A percentile compares a stretch with the other conserved stretches of the same genome.
These are phyloP conservation scores for Propithecus perrieri DNA, from an alignment of 2,797 vertebrate genomes.

Conservation along the genomic window DNA sequence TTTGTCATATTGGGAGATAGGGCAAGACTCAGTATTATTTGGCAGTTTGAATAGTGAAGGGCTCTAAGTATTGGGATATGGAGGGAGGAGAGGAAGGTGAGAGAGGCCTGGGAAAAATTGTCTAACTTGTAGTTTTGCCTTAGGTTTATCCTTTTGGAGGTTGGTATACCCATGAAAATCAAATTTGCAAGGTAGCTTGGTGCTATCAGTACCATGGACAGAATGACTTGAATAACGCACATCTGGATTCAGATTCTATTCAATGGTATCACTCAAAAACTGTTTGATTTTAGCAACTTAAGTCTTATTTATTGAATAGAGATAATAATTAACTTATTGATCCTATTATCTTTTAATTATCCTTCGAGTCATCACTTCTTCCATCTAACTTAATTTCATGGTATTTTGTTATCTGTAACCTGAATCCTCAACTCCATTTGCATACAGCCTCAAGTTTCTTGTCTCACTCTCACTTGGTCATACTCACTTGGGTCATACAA, in stretches of 20 bases:
- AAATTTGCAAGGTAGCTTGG: background rate
- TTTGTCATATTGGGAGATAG: background rate
- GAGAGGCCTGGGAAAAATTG: background rate
- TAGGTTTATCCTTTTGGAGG: background rate
- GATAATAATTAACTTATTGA: constrained; percentile 7
- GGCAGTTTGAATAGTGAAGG: background rate
- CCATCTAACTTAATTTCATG: constrained; percentile 19
- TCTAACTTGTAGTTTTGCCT: background rate
- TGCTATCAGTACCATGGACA: background rate
- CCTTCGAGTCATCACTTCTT: background rate
- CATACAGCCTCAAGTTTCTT: constrained; percentile 9
- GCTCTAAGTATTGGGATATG: background rate
- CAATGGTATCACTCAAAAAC: background rate
- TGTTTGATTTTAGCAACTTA: background rate
- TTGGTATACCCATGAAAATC: background rate
- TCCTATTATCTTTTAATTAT: constrained; percentile 1
- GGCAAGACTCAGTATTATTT: background rate
- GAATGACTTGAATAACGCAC: background rate
- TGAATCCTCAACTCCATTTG: background rate
- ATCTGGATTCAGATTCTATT: constrained; percentile 31
- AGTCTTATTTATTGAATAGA: constrained; percentile 28
- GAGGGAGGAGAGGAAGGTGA: background rate
- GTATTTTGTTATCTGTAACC: background rate
- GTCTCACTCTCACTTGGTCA: background rate
- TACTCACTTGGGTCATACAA: background rate